phyloP scores from a whole-genome alignment of 2,113 vertebrate genomes.

The Seriola aureovittata region DNA sequence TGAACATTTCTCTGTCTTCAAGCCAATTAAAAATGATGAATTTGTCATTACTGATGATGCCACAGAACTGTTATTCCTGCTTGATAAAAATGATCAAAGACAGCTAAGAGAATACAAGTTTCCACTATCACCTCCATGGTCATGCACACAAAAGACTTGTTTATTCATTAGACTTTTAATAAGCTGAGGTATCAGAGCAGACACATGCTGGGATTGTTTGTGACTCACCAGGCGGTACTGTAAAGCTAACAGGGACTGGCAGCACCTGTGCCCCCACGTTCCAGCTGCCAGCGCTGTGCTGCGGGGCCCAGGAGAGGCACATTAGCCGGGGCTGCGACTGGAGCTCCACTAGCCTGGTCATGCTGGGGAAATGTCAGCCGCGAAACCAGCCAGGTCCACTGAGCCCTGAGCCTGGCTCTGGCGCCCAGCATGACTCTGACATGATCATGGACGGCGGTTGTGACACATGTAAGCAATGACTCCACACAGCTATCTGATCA shows the following conservation, averaged over 20 bases:
- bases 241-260: conserved; percentile 82
- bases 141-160: conserved; percentile 55
- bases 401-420: conserved; percentile 73
- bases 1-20: neutral
- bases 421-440: conserved; percentile 77
- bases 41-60: conserved; percentile 15
- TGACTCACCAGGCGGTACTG: conserved; percentile 75
- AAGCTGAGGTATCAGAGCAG: conserved; percentile 75
- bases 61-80: conserved; percentile 11
- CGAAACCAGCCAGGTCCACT: conserved; percentile 74
- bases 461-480: conserved; percentile 83
- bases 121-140: conserved; percentile 26
- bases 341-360: conserved; percentile 63
- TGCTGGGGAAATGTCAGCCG: conserved; percentile 84
- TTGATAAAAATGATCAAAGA: conserved; percentile 45
- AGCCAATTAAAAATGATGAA: conserved; percentile 43
- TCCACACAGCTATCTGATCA: conserved; percentile 85
- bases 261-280: conserved; percentile 79
- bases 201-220: conserved; percentile 77
- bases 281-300: conserved; percentile 72
- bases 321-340: conserved; percentile 55
- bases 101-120: conserved; percentile 25
- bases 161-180: conserved; percentile 79
- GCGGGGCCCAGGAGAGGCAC: conserved; percentile 63
- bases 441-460: conserved; percentile 78